Evolutionary conservation across 2,888 invertebrate species (phyloP), one percentile per base, ranked within the genome.

Genomic region (Chaetogeoica ovagalla): DNA sequence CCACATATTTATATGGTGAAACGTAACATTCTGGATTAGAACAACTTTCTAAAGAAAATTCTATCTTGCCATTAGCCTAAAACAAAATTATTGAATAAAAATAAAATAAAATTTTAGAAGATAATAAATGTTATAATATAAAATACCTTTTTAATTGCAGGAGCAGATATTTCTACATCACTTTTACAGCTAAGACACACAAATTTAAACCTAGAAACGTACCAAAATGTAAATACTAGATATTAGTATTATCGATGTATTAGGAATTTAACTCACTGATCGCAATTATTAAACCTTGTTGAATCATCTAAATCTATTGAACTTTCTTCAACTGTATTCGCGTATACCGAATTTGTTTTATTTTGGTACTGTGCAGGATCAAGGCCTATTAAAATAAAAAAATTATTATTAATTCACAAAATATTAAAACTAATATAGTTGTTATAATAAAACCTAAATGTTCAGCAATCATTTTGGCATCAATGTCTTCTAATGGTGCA

Each of bases 401-500:
- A 39, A 37, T 75, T 57, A 65, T 55, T 17, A 43, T 68, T 1
- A 21, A 1, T 76, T 39, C 19, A 9, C n/a, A 39, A 55, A 39
- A 76, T 63, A 39, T 13, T 71, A 74, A 0, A 17, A 83, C 83
- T 82, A 82, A 30, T 30, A 30, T 30, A 30, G 30, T 4, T 30
- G 86, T 85, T 63, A 0, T 17, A 82, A 83, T 82, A 82, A 86
- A 85, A 84, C 97, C 98, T 81, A 99, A 89, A 85, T 93, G 93
- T 85, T 94, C 92, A 0, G 98, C 98, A 82, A 99, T 91, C 83
- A 94, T 90, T 73, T 93, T 93, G 4, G 94, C 91, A 87, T 98
- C 97, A 83, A 95, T 94, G 17, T 96, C 97, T 83, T 97, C 96
- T 66, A 99, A 94, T 0, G 98, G 98, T 83, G 97, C 97, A 85